Evolutionary conservation across 2,797 vertebrate genomes (phyloP).

Genomic region (Todus mexicanus): DNA sequence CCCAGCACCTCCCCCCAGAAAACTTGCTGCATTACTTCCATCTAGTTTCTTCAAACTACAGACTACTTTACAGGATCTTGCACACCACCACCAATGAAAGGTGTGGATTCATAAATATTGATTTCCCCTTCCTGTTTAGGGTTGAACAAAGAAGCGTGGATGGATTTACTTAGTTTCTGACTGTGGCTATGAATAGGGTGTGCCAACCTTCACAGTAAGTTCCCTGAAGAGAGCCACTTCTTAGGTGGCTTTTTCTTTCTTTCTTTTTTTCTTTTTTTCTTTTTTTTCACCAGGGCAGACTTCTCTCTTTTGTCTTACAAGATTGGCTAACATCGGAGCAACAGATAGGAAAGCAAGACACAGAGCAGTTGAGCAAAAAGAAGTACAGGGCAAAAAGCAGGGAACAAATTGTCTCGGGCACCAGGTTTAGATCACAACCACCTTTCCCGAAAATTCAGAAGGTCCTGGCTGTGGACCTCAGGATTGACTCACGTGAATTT

Average conservation of each 20-base stretch:
- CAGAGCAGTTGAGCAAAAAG: background rate
- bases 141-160: background rate
- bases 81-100: background rate
- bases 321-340: background rate
- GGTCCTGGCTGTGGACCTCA: background rate
- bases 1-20: background rate
- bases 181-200: background rate
- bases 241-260: background rate
- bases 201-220: background rate
- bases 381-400: background rate
- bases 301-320: background rate
- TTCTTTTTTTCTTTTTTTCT: too few relatives aligned
- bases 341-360: background rate
- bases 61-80: background rate
- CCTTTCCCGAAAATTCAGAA: background rate
- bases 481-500: background rate
- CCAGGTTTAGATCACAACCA: background rate
- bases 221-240: background rate
- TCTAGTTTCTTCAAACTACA: background rate
- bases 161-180: background rate
- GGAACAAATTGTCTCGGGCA: background rate
- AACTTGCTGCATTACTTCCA: conserved; percentile 46
- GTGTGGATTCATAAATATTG: background rate
- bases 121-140: background rate
- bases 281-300: background rate